A percentile compares a stretch with the other conserved stretches of the same genome.
These are phyloP conservation scores for Steinernema hermaphroditum DNA, from an alignment of 2,888 invertebrate genomes.

Conservation along the genomic window DNA sequence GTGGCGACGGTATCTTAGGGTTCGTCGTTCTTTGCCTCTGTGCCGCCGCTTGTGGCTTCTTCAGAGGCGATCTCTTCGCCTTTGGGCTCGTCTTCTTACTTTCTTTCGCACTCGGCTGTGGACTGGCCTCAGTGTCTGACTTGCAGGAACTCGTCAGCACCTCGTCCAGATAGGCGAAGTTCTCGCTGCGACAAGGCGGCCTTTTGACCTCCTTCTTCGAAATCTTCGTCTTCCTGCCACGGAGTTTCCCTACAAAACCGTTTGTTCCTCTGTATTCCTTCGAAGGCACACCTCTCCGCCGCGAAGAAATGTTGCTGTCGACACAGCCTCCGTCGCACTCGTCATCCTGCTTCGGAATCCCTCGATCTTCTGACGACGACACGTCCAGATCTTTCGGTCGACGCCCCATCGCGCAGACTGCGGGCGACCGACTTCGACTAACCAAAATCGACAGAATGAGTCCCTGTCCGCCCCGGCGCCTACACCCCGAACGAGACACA, in stretches of 20 bases:
- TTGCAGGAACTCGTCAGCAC: background rate
- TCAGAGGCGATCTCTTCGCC: background rate
- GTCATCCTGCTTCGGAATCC: background rate
- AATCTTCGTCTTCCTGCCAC: background rate
- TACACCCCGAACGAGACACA: too few relatives aligned
- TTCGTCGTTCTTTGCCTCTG: background rate
- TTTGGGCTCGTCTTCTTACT: background rate
- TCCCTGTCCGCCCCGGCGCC: background rate
- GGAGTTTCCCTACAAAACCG: too few relatives aligned
- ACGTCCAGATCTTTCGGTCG: background rate
- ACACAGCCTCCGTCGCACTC: background rate
- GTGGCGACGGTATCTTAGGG: background rate
- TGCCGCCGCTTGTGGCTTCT: background rate
- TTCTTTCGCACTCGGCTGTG: too few relatives aligned
- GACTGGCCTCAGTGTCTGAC: background rate
- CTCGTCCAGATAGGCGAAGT: slow-evolving; percentile 25
- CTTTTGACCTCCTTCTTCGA: background rate
- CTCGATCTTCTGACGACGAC: slow-evolving; percentile 6
- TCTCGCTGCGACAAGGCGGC: slow-evolving; percentile 4
- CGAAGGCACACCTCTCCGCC: background rate
- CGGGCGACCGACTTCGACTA: background rate
- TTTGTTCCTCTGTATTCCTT: background rate
- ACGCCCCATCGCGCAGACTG: background rate
- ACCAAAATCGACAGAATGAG: background rate
- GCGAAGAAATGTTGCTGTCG: background rate